A percentile compares a stretch with the other conserved stretches of the same genome.
Evolutionary conservation across 2,888 invertebrate genomes (phyloP).

Genomic region (Drosophila meridiana): DNA sequence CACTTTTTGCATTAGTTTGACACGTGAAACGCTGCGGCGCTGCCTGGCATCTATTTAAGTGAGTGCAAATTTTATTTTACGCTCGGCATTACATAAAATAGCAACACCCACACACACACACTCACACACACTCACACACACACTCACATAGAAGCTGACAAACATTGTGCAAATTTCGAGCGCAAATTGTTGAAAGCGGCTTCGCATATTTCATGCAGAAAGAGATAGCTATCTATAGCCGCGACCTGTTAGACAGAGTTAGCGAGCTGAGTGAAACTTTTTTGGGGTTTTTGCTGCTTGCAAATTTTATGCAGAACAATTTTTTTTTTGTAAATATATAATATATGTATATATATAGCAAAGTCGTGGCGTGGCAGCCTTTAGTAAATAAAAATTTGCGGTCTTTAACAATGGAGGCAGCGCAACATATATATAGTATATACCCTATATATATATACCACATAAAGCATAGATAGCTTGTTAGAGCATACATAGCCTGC

Average conservation of each 20-base stretch:
- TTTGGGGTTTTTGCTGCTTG: slow-evolving; percentile 37
- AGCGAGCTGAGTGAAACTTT: slow-evolving; percentile 15
- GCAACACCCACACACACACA: slow-evolving; percentile 18
- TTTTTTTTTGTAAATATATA: slow-evolving; percentile 16
- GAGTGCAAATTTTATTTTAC: slow-evolving; percentile 58
- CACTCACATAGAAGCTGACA: slow-evolving; percentile 36
- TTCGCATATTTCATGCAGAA: slow-evolving; percentile 58
- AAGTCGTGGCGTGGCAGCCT: slow-evolving; percentile 33
- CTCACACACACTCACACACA: slow-evolving; percentile 12
- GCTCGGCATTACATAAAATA: slow-evolving; percentile 55
- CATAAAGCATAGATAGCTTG: background rate
- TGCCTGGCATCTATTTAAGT: slow-evolving; percentile 71
- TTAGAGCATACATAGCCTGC: background rate
- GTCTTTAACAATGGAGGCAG: slow-evolving; percentile 55
- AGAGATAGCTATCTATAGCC: slow-evolving; percentile 23
- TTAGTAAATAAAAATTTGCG: slow-evolving; percentile 67
- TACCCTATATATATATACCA: background rate
- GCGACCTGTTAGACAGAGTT: background rate
- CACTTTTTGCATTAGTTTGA: slow-evolving; percentile 74
- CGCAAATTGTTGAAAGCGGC: slow-evolving; percentile 71
- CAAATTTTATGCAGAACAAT: slow-evolving; percentile 66
- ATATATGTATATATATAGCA: slow-evolving; percentile 14
- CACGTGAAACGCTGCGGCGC: slow-evolving; percentile 38
- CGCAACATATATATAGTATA: slow-evolving; percentile 9
- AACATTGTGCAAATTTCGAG: slow-evolving; percentile 75